phyloP scores from a whole-genome alignment of 2,113 vertebrate species.

The Pituophis catenifer region DNA sequence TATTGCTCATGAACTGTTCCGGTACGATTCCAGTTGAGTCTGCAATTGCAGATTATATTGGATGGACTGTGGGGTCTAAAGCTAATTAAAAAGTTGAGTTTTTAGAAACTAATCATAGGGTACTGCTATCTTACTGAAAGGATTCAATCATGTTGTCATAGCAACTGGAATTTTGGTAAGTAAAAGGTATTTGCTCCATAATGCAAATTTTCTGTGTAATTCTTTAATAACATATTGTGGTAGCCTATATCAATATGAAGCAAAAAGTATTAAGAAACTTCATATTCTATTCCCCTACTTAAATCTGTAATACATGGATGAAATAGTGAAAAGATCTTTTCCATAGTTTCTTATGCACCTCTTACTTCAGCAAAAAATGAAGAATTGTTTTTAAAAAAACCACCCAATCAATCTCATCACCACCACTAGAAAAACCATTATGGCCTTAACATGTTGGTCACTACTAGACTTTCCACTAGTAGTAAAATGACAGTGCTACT shows the following conservation, averaged over 20 bases:
- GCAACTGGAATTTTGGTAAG: conserved; percentile 42
- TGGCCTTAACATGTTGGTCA: background rate
- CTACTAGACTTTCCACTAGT: background rate
- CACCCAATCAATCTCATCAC: background rate
- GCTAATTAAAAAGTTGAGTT: conserved; percentile 23
- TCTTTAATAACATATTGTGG: background rate
- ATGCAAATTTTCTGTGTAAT: fast-evolving
- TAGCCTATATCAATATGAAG: background rate
- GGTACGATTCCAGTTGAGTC: background rate
- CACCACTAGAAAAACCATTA: background rate
- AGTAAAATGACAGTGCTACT: background rate
- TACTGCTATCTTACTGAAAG: conserved; percentile 10
- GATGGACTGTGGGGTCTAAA: background rate
- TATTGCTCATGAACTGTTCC: background rate
- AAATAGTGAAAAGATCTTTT: background rate
- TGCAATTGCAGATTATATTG: background rate
- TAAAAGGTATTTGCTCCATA: background rate
- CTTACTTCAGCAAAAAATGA: background rate
- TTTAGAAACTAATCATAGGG: background rate
- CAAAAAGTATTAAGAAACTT: background rate
- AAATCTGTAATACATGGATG: background rate
- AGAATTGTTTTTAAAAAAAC: background rate
- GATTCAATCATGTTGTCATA: conserved; percentile 1
- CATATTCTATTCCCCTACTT: background rate
- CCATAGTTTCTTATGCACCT: background rate